Conservation (phyloP, 2,888 invertebrate species). For the Philonicus albiceps region DNA sequence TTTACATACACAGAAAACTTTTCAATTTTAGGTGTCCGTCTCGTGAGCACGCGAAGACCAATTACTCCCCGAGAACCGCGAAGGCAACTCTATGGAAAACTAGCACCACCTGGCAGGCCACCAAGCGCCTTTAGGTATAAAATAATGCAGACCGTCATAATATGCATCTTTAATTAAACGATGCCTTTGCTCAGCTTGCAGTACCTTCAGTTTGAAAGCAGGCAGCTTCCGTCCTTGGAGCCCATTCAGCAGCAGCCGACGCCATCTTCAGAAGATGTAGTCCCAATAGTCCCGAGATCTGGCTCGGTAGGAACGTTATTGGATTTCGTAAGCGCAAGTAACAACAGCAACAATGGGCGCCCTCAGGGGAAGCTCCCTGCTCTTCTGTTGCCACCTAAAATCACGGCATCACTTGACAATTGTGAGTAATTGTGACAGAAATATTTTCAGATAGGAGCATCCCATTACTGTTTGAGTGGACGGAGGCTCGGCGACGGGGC, state of each 20-base stretch:
- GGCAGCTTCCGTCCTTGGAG: slow-evolving; percentile 62
- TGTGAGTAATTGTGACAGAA: slow-evolving; percentile 48
- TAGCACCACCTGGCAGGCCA: slow-evolving; percentile 68
- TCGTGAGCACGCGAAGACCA: slow-evolving; percentile 81
- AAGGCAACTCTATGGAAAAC: slow-evolving; percentile 76
- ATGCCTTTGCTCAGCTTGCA: slow-evolving; percentile 65
- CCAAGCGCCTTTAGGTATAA: slow-evolving; percentile 79
- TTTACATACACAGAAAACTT: not conserved
- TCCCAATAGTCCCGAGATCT: slow-evolving; percentile 43
- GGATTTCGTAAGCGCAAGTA: slow-evolving; percentile 37
- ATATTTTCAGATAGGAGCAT: slow-evolving; percentile 20
- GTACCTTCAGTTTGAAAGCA: slow-evolving; percentile 68
- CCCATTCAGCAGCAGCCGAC: slow-evolving; percentile 50
- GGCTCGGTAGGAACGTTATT: slow-evolving; percentile 49
- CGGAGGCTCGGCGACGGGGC: not conserved
- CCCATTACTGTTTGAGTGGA: not conserved
- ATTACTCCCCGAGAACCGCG: slow-evolving; percentile 85
- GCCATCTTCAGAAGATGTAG: slow-evolving; percentile 33
- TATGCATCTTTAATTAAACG: slow-evolving; percentile 5
- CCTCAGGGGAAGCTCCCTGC: slow-evolving; percentile 50
- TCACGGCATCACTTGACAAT: slow-evolving; percentile 49
- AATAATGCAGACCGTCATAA: not conserved
- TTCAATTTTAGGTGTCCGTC: slow-evolving; percentile 53
- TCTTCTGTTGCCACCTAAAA: slow-evolving; percentile 48
- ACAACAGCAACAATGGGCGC: slow-evolving; percentile 24